phyloP scores from a whole-genome alignment of 2,888 invertebrate species.

The Agriotes lineatus region DNA sequence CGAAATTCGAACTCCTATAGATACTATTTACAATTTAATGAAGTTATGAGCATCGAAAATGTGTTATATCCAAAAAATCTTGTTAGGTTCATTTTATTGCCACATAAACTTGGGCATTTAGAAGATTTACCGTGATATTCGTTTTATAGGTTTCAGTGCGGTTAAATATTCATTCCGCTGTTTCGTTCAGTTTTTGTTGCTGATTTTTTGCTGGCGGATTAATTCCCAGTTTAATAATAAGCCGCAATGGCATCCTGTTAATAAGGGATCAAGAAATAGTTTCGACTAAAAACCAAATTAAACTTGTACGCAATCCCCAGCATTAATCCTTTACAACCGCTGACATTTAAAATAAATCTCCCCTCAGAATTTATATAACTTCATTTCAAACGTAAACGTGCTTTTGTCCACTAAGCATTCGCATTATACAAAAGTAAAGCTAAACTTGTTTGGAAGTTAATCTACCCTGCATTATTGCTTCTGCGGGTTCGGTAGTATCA shows the following conservation, averaged over 20 bases:
- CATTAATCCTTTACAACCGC: neutral
- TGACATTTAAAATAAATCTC: neutral
- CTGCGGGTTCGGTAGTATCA: neutral
- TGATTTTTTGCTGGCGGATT: neutral
- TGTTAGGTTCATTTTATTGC: slow-evolving; percentile 21
- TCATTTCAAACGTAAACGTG: neutral
- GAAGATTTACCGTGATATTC: slow-evolving; percentile 3
- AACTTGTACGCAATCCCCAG: neutral
- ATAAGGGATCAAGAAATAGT: neutral
- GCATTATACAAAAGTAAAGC: slow-evolving; percentile 1
- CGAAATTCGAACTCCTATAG: neutral
- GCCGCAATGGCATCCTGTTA: neutral
- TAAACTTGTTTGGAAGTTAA: neutral
- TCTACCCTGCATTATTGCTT: neutral
- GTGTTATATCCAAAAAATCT: slow-evolving; percentile 4
- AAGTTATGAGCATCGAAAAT: slow-evolving; percentile 9
- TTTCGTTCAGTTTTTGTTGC: neutral
- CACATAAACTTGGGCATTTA: slow-evolving; percentile 10
- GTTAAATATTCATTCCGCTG: slow-evolving; percentile 1
- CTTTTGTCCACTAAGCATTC: neutral
- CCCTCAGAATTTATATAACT: slow-evolving; percentile 4
- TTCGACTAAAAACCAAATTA: neutral
- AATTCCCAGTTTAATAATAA: neutral
- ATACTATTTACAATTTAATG: slow-evolving; percentile 16
- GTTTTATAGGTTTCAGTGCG: slow-evolving; percentile 1